phyloP scores from a whole-genome alignment of 2,888 invertebrate species.

The Hydropsyche betteni region DNA sequence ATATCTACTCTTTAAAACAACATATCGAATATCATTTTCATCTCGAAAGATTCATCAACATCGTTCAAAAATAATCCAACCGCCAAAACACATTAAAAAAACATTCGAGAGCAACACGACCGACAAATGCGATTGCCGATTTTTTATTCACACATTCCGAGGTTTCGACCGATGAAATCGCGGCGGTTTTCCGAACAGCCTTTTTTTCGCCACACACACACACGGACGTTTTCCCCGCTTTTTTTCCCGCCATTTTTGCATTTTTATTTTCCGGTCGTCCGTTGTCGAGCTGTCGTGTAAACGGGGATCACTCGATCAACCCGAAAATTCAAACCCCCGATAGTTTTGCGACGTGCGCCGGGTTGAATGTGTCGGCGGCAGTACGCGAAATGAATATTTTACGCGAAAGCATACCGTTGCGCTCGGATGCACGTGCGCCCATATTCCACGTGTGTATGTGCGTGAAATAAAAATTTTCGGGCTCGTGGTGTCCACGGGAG shows the following conservation, averaged over 20 bases:
- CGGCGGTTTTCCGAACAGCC: background rate
- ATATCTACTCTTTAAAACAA: too few relatives aligned
- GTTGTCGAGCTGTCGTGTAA: conserved; percentile 11
- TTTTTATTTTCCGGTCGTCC: conserved; percentile 15
- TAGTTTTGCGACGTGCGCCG: conserved; percentile 24
- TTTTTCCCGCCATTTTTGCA: background rate
- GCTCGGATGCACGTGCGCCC: conserved; percentile 12
- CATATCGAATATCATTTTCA: too few relatives aligned
- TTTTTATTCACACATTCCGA: conserved; percentile 4
- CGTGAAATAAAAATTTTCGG: too few relatives aligned
- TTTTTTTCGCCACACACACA: too few relatives aligned
- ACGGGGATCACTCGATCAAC: conserved; percentile 27
- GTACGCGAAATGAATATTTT: conserved; percentile 40
- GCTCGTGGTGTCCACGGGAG: too few relatives aligned
- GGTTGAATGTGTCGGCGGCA: conserved; percentile 27
- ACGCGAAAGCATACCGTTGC: conserved; percentile 24
- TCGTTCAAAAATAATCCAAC: too few relatives aligned
- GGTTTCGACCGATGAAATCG: background rate
- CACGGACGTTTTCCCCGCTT: background rate
- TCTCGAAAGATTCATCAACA: too few relatives aligned
- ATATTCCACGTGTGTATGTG: too few relatives aligned
- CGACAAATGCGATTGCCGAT: too few relatives aligned
- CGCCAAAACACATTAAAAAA: too few relatives aligned
- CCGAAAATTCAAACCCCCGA: conserved; percentile 21
- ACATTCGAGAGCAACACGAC: too few relatives aligned